Percentiles rank a stretch among this genome's conserved stretches.
phyloP scores from a whole-genome alignment of 2,113 vertebrate species.

The Brachypodius melanocephalos region DNA sequence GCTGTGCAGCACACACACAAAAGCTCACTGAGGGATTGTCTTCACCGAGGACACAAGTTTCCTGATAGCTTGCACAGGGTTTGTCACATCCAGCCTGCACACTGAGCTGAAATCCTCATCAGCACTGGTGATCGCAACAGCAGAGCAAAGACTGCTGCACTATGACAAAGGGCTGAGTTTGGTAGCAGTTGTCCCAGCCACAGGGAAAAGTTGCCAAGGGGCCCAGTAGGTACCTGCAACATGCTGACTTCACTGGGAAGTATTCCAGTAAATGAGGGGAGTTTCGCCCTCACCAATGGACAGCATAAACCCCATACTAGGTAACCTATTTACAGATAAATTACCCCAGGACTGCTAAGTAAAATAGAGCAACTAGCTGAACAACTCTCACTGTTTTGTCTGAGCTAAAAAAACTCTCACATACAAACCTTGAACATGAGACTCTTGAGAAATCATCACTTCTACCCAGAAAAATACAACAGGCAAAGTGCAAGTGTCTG shows the following conservation, averaged over 20 bases:
- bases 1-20: rapidly evolving
- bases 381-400: too few species aligned
- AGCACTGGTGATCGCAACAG: neutral
- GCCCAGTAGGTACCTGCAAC: neutral
- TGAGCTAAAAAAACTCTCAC: neutral
- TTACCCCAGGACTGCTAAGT: neutral
- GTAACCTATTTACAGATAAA: neutral
- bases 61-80: neutral
- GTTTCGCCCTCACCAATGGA: neutral
- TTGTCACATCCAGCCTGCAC: neutral
- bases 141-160: neutral
- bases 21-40: neutral
- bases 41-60: rapidly evolving
- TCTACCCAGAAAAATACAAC: neutral
- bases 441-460: neutral
- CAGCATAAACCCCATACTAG: neutral
- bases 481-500: neutral
- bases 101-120: neutral
- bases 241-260: neutral
- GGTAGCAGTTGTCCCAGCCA: neutral
- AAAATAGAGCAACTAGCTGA: neutral
- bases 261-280: neutral
- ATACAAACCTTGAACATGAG: neutral
- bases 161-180: neutral
- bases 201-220: neutral